Evolutionary conservation across 2,113 vertebrate species (phyloP).

Genomic region (Chaetura pelagica): DNA sequence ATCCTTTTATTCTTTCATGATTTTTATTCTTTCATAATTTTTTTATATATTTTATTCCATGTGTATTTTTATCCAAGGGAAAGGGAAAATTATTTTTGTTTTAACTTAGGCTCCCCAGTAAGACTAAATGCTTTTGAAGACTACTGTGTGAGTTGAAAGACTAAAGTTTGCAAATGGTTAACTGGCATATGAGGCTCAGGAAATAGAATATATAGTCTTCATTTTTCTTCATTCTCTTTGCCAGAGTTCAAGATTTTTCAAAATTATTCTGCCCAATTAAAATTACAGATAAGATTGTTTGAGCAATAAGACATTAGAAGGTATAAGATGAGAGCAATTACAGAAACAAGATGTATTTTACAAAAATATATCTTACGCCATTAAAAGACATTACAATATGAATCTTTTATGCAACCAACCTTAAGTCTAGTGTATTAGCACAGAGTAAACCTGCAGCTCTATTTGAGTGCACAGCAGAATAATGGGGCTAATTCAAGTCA

Average conservation of each 20-base stretch:
- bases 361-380: neutral
- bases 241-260: neutral
- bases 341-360: neutral
- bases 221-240: neutral
- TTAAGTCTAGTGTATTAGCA: neutral
- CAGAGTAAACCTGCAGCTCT: neutral
- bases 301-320: neutral
- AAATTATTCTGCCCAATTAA: neutral
- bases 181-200: neutral
- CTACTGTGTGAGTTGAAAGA: neutral
- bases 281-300: neutral
- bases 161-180: neutral
- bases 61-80: neutral
- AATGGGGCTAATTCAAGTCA: neutral
- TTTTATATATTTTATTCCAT: neutral
- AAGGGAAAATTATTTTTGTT: neutral
- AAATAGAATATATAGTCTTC: neutral
- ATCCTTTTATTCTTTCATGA: neutral
- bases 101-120: neutral
- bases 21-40: neutral
- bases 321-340: neutral
- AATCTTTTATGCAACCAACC: neutral
- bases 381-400: neutral
- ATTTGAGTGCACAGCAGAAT: neutral
- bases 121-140: neutral